Evolutionary conservation across 2,797 vertebrate species (phyloP).

Genomic region (Molothrus aeneus): DNA sequence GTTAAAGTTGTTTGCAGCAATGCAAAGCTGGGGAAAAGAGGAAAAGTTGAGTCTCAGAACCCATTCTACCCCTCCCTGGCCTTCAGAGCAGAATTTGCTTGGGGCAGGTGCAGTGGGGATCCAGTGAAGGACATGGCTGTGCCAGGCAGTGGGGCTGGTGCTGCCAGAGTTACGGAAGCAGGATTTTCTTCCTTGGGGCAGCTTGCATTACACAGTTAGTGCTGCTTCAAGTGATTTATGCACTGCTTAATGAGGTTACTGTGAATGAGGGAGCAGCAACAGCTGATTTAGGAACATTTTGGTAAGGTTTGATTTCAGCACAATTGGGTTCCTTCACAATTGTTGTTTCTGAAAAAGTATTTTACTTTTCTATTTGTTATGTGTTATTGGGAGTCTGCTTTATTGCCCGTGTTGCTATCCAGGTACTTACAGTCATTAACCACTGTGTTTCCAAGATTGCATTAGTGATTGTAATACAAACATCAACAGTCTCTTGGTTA

Average conservation of each 20-base stretch:
- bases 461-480: background rate
- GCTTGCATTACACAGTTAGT: background rate
- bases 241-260: background rate
- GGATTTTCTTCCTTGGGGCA: background rate
- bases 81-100: background rate
- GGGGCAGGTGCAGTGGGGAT: background rate
- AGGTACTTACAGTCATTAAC: background rate
- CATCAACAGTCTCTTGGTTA: background rate
- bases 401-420: background rate
- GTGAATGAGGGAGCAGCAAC: background rate
- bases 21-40: background rate
- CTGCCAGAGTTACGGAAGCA: background rate
- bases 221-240: background rate
- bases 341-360: background rate
- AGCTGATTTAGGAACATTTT: background rate
- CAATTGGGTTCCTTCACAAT: background rate
- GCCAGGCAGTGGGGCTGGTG: background rate
- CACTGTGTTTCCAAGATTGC: background rate
- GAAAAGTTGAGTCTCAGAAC: background rate
- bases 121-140: accelerated
- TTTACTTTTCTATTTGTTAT: background rate
- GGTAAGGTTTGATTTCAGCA: background rate
- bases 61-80: accelerated
- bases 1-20: background rate
- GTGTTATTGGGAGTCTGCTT: background rate